Evolutionary conservation across 2,888 invertebrate species (phyloP).

Genomic region (Caenorhabditis macrosperma): DNA sequence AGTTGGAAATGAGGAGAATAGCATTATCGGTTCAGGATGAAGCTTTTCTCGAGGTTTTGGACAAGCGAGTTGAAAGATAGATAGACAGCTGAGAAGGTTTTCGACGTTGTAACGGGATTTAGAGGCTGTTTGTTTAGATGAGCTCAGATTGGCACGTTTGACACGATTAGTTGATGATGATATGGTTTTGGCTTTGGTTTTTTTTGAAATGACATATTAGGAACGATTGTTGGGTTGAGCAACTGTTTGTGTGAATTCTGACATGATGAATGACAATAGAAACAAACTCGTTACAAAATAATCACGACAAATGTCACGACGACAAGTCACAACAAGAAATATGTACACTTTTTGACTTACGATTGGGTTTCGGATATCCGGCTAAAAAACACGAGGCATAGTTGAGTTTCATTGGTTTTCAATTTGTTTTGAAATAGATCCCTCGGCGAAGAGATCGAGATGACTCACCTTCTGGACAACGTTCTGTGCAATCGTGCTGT

Average conservation of each 20-base stretch:
- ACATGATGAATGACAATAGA: constrained; percentile 1
- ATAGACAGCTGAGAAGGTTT: not conserved
- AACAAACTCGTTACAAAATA: constrained; percentile 6
- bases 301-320: constrained; percentile 40
- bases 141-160: constrained; percentile 14
- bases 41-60: not conserved
- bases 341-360: constrained; percentile 58
- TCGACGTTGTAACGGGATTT: not conserved
- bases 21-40: constrained; percentile 10
- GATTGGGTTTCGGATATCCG: constrained; percentile 63
- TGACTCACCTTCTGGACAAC: constrained; percentile 51
- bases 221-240: constrained; percentile 12
- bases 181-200: not conserved
- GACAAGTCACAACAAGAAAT: constrained; percentile 49
- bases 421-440: not conserved
- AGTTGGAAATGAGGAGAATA: constrained; percentile 11
- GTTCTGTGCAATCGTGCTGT: constrained; percentile 24
- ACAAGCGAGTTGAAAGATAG: not conserved
- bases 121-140: constrained; percentile 6
- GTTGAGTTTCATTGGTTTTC: too few relatives aligned
- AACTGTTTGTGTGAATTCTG: constrained; percentile 21
- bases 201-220: constrained; percentile 18
- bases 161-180: constrained; percentile 31
- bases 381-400: constrained; percentile 46
- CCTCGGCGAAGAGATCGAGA: too few relatives aligned